A percentile compares a stretch with the other conserved stretches of the same genome.
Conservation (phyloP, 2,797 vertebrate genomes). For the Hippocampus kuda region DNA sequence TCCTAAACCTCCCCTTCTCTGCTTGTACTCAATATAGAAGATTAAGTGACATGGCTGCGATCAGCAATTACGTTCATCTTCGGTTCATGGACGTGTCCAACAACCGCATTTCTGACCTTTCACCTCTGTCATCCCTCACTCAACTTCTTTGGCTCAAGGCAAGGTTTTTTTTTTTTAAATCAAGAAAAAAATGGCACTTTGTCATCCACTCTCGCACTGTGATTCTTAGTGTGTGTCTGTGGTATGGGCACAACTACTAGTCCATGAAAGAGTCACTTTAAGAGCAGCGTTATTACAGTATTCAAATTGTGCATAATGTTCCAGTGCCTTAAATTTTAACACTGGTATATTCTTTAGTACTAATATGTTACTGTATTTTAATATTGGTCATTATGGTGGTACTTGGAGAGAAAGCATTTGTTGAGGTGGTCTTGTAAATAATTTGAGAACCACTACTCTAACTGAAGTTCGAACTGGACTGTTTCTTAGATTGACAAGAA, state of each 20-base stretch:
- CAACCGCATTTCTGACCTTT: slow-evolving; percentile 78
- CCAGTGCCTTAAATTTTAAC: no score
- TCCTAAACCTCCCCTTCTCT: neutral
- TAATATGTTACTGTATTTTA: no score
- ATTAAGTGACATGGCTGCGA: slow-evolving; percentile 73
- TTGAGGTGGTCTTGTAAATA: no score
- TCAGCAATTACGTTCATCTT: slow-evolving; percentile 76
- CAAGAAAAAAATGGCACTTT: neutral
- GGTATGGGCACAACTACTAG: neutral
- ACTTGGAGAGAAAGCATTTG: neutral
- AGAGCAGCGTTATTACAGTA: no score
- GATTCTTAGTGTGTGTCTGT: neutral
- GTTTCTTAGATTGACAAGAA: slow-evolving; percentile 68
- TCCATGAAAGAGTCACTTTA: no score
- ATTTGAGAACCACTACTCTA: no score
- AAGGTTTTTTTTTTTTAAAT: slow-evolving; percentile 8
- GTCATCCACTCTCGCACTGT: neutral
- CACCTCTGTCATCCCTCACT: slow-evolving; percentile 71
- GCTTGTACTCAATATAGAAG: slow-evolving; percentile 59
- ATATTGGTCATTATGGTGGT: neutral
- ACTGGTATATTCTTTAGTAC: no score
- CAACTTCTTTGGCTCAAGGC: slow-evolving; percentile 88
- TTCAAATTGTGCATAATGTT: no score
- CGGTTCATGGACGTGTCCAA: slow-evolving; percentile 85
- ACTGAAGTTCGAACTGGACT: neutral